These are phyloP conservation scores for Marmota flaviventris DNA, from an alignment of 2,113 vertebrate species.

Conservation along the genomic window DNA sequence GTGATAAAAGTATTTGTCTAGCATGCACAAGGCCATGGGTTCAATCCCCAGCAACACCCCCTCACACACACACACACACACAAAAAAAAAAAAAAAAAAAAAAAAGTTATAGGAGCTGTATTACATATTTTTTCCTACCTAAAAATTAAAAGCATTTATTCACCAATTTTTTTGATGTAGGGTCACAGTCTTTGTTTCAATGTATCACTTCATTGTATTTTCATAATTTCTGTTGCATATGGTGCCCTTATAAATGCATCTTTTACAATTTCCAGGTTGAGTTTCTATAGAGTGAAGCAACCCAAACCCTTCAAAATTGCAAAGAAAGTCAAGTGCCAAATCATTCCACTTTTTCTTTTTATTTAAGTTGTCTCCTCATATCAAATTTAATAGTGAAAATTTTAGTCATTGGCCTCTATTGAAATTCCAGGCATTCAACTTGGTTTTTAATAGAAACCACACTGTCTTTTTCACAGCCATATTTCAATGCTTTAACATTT, in stretches of 20 bases:
- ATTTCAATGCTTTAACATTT: constrained; percentile 12
- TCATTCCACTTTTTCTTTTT: background rate
- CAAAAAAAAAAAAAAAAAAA: background rate
- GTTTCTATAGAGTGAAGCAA: background rate
- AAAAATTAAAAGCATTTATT: background rate
- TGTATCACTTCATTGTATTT: background rate
- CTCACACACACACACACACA: no score
- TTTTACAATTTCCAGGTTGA: background rate
- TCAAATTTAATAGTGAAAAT: constrained; percentile 4
- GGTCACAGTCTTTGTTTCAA: background rate
- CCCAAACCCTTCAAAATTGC: background rate
- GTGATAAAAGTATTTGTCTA: background rate
- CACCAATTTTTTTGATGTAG: background rate
- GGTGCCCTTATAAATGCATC: background rate
- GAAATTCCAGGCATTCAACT: background rate
- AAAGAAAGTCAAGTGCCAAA: background rate
- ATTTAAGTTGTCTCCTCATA: background rate
- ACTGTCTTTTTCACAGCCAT: background rate
- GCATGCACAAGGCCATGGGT: background rate
- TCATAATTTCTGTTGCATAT: background rate
- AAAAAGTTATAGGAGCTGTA: background rate
- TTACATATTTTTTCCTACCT: constrained; percentile 16
- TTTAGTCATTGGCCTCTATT: background rate
- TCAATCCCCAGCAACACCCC: background rate
- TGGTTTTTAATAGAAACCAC: constrained; percentile 4